Evolutionary conservation across 2,113 vertebrate species (phyloP).

Genomic region (Neofelis nebulosa): DNA sequence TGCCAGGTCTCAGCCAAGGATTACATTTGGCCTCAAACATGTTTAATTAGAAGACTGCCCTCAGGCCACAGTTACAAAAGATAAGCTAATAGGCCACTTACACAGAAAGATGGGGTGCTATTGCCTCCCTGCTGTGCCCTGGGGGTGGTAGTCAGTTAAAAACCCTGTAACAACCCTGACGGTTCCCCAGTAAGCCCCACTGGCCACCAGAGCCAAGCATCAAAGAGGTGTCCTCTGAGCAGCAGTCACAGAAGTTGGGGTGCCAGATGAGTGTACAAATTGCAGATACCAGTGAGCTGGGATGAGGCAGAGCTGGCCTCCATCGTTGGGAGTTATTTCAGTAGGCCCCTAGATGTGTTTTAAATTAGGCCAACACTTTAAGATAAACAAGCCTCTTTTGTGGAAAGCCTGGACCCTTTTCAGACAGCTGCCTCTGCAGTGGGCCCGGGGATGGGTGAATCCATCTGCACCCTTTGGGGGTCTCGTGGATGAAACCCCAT

Average conservation of each 20-base stretch:
- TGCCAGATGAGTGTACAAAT: not conserved
- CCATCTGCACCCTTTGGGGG: not conserved
- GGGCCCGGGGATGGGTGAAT: not conserved
- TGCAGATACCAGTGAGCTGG: not conserved
- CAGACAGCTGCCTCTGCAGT: not conserved
- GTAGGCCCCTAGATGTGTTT: no score
- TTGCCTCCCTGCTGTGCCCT: not conserved
- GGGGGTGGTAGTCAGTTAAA: not conserved
- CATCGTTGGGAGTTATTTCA: not conserved
- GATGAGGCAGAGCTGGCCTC: not conserved
- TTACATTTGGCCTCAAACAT: not conserved
- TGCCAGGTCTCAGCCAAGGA: not conserved
- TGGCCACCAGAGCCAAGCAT: not conserved
- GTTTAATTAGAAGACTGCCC: not conserved
- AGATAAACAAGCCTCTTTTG: not conserved
- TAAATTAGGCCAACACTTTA: not conserved
- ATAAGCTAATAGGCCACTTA: not conserved
- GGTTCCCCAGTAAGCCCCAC: not conserved
- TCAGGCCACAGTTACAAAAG: not conserved
- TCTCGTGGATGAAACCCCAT: not conserved
- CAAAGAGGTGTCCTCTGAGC: not conserved
- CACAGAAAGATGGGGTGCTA: not conserved
- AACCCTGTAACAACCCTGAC: not conserved
- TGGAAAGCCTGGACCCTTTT: not conserved
- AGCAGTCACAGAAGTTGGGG: not conserved